Conservation (phyloP, 2,888 invertebrate species). For the Lasioglossum marginatum region DNA sequence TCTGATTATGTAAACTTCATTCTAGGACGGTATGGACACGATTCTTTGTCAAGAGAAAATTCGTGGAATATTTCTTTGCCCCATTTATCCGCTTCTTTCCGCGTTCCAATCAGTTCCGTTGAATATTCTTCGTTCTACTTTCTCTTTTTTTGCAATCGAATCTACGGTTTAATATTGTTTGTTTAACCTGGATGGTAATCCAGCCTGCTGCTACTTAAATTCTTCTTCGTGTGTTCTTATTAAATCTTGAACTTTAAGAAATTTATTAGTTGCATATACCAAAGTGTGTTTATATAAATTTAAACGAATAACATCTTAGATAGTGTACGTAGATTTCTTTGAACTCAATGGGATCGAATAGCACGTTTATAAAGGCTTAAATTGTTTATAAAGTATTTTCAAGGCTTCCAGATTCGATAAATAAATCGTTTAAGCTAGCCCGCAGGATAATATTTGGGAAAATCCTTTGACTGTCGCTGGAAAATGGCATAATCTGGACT, state of each 20-base stretch:
- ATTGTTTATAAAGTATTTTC: not conserved
- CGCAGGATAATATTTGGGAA: not conserved
- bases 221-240: not conserved
- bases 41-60: not conserved
- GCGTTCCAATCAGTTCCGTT: not conserved
- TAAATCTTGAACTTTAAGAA: not conserved
- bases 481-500: constrained; percentile 49
- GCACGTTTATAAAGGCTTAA: not conserved
- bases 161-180: not conserved
- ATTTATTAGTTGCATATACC: not conserved
- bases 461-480: not conserved
- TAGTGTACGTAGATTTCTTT: too few relatives aligned
- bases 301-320: too few relatives aligned
- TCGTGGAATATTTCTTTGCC: not conserved
- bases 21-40: not conserved
- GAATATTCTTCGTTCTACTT: constrained; percentile 10
- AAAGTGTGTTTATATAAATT: too few relatives aligned
- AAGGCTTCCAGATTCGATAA: not conserved
- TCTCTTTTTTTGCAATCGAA: not conserved
- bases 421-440: not conserved
- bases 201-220: not conserved
- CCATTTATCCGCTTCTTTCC: not conserved
- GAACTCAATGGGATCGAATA: too few relatives aligned
- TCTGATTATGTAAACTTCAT: not conserved
- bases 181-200: not conserved